Base-by-base conservation (phyloP, 2,888 invertebrate species). In the Ectropis crepuscularia region DNA sequence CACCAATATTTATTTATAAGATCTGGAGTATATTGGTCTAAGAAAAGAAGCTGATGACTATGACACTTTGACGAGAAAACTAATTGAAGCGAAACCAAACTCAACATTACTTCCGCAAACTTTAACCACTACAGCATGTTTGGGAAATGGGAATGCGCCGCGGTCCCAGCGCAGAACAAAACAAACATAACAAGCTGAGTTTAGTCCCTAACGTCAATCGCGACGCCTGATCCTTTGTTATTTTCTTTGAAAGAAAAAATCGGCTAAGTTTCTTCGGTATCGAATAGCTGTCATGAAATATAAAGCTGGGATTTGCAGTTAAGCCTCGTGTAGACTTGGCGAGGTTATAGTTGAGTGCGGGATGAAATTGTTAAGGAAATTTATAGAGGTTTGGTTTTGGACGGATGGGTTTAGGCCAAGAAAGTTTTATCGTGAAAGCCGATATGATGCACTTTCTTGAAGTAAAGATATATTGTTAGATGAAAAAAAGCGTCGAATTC, bases 181-280 rank as follows among this genome's bases (percentile, higher is more conserved):
- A 67, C 69, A 66, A 71, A 71, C 64, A 63, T 65, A 66, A 70
- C 70, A 66, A 65, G 61, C 63, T 65, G 65, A 51, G 28, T 48
- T 28, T 28, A 64, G 59, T 69, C 68, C 68, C 65, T 55, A 53
- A 64, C 63, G 67, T 67, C 68, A 69, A 72, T 70, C 59, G 62
- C 53, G 67, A 68, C 53, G 53, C 58, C 57, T 64, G 67, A 70
- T 72, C 68, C 68, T 65, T 69, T 68, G 67, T 71, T 71, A 65
- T 71, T 70, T 68, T 59, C 50, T 60, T 51, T 53, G 54, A 28
- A 51, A 61, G 65, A 65, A 72, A 70, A 68, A 67, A 67, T 57
- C 68, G 58, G 61, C 65, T 63, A 70, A 69, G 63, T 72, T 70
- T 72, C 51, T 16, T 53, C 58, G 28, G 42, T 55, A 68, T 63